These are phyloP conservation scores for Pluvianellus socialis DNA, from an alignment of 2,113 vertebrate species.

Conservation along the genomic window DNA sequence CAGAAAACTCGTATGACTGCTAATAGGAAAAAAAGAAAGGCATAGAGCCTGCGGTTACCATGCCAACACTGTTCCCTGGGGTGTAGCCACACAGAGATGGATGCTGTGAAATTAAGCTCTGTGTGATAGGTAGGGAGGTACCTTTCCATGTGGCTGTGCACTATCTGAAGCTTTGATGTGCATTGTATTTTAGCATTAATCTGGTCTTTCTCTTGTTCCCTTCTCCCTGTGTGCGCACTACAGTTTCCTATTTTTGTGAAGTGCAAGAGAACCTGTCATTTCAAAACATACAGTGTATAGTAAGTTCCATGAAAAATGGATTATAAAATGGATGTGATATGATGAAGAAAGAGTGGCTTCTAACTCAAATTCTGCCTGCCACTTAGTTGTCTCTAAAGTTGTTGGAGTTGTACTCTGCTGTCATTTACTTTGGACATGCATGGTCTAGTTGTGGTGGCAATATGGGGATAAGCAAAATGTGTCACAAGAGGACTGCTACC, in stretches of 20 bases:
- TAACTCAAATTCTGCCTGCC: neutral
- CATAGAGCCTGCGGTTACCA: constrained; percentile 67
- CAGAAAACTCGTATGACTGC: constrained; percentile 16
- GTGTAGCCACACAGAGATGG: constrained; percentile 51
- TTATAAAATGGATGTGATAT: neutral
- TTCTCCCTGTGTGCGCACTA: neutral
- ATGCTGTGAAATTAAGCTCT: constrained; percentile 58
- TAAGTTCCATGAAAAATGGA: neutral
- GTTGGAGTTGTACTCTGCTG: neutral
- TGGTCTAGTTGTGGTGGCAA: neutral
- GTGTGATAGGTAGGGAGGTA: neutral
- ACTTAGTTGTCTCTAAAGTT: neutral
- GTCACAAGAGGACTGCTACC: neutral
- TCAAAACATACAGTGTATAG: neutral
- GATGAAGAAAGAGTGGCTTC: neutral
- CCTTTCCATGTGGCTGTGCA: neutral
- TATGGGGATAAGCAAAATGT: neutral
- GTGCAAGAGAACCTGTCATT: neutral
- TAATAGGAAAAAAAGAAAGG: constrained; percentile 18
- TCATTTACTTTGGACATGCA: neutral
- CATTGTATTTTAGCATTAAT: neutral
- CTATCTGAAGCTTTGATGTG: neutral
- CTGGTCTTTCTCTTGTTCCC: neutral
- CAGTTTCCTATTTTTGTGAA: neutral
- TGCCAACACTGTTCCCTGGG: constrained; percentile 68